These are phyloP conservation scores for Spodoptera littoralis DNA, from an alignment of 2,888 invertebrate genomes.

Conservation along the genomic window DNA sequence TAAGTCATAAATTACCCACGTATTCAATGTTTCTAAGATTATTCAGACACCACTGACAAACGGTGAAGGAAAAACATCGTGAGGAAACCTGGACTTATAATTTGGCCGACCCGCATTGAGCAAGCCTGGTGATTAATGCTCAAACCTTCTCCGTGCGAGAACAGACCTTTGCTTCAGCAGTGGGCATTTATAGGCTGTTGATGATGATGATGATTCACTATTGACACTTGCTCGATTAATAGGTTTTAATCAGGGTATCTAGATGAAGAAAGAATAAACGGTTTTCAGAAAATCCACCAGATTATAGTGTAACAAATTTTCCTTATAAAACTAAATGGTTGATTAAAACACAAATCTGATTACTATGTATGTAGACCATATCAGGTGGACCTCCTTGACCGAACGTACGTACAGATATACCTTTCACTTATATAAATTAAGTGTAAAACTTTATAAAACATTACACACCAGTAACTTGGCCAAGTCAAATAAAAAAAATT, in stretches of 20 bases:
- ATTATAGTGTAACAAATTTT: constrained; percentile 24
- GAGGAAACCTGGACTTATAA: no score
- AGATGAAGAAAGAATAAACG: no score
- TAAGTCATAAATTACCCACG: no score
- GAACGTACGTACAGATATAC: constrained; percentile 61
- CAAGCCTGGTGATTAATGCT: no score
- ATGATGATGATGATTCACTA: no score
- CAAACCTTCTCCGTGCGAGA: no score
- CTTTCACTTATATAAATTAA: constrained; percentile 73
- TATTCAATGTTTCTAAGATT: no score
- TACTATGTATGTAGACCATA: constrained; percentile 64
- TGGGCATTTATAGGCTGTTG: no score
- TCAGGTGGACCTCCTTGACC: constrained; percentile 81
- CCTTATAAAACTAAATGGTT: constrained; percentile 29
- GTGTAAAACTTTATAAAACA: constrained; percentile 40
- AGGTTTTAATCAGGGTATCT: not conserved
- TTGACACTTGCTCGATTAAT: not conserved
- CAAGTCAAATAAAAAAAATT: constrained; percentile 24
- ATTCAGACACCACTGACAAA: no score
- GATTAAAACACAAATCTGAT: constrained; percentile 44
- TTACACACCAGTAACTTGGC: constrained; percentile 20
- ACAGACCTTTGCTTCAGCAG: no score
- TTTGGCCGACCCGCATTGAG: no score
- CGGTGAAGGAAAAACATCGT: no score
- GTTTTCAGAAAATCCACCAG: constrained; percentile 2